Base-by-base conservation (phyloP, 2,888 invertebrate genomes). In the Epinotia brunnichana region DNA sequence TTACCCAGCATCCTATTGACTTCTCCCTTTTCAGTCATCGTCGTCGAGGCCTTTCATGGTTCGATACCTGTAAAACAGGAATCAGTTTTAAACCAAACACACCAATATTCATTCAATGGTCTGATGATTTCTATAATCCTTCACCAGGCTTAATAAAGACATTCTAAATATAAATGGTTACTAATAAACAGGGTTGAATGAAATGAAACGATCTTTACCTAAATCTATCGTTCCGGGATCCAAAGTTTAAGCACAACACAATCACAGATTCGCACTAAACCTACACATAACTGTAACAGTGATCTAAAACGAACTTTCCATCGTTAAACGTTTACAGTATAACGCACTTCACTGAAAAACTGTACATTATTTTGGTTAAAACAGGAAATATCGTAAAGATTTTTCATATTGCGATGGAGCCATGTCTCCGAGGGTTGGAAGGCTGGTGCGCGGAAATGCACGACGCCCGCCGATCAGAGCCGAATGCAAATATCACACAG, bases 1-100 rank as follows among this genome's bases (percentile, higher is more conserved):
- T 91, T 76, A 92, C 93, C 93, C 88, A 92, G 83, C 93, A 93
- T 92, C 80, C 92, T 92, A 80, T 91, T 92, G 64, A 87, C 76
- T 83, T 93, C 92, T 73, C 85, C 85, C 76, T 90, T 90, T 81
- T 93, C 93, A 92, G 90, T 91, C 92, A 92, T 93, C 75, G 76
- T 92, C 89, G 60, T 90, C 88, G 57, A 85, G 81, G 76, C 85
- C 86, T 83, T 88, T 91, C 93, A 92, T 92, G 87, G 83, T 81
- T 84, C 77, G 79, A 76, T 79, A 80, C 75, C 88, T 88, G 84
- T 29, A 83, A 86, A 72, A 48, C 57, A 59, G 15, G 19, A 29
- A 17, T 10, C 66, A 10, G 29, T 57, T 57, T 15, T 35, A 29
- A 67, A 24, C 56, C 24, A 13, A n/a, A 54, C 13, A 56, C 41